A percentile compares a stretch with the other conserved stretches of the same genome.
Evolutionary conservation across 2,113 vertebrate species (phyloP).

Genomic region (Haemorhous mexicanus): DNA sequence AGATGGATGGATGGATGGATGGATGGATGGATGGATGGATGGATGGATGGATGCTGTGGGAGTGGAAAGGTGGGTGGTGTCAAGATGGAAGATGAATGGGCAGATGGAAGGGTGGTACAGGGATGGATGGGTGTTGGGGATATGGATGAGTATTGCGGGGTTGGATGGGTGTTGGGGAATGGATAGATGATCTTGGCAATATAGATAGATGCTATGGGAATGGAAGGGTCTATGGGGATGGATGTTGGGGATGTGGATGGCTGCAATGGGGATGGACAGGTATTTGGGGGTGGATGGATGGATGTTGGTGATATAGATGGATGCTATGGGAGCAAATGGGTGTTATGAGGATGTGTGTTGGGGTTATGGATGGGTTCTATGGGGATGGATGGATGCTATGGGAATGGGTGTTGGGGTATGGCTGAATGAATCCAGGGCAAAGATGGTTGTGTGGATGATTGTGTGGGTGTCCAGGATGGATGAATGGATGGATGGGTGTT

Average conservation of each 20-base stretch:
- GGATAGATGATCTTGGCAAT: neutral
- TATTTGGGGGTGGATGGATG: neutral
- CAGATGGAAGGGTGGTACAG: neutral
- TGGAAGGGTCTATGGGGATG: neutral
- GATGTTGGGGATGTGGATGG: neutral
- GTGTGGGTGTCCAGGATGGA: neutral
- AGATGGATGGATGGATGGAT: neutral
- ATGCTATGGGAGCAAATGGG: neutral
- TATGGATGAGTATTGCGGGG: neutral
- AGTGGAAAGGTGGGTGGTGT: neutral
- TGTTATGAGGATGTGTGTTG: neutral
- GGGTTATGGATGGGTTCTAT: neutral
- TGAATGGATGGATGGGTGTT: neutral
- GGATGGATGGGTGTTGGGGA: neutral
- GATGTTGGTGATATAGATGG: rapidly evolving
- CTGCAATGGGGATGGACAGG: neutral
- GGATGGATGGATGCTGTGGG: neutral
- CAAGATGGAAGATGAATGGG: neutral
- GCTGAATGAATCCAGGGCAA: neutral
- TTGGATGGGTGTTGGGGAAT: neutral
- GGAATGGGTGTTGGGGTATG: neutral
- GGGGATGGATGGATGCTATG: neutral
- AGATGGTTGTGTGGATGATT: neutral
- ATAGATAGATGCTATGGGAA: neutral
- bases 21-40: neutral